These are phyloP conservation scores for Eupeodes latifasciatus DNA, from an alignment of 2,888 invertebrate genomes.

Conservation along the genomic window DNA sequence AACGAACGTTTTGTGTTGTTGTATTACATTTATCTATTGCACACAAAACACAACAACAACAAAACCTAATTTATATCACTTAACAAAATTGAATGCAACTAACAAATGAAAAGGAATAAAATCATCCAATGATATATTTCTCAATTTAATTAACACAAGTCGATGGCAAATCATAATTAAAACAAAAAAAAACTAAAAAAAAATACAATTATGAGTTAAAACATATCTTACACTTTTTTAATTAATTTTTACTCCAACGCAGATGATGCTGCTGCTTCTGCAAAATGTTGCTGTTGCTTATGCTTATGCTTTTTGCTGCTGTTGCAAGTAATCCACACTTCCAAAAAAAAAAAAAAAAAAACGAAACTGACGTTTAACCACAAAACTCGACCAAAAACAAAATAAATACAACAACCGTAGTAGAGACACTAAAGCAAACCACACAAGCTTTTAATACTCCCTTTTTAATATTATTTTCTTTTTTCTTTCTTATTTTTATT, in stretches of 20 bases:
- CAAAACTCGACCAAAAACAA: conserved; percentile 32
- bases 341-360: conserved; percentile 12
- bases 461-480: conserved; percentile 42
- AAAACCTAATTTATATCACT: not conserved
- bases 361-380: conserved; percentile 60
- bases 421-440: conserved; percentile 56
- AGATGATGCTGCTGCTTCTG: conserved; percentile 52
- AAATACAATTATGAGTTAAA: not conserved
- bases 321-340: conserved; percentile 62
- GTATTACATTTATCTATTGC: not conserved
- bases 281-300: too few relatives aligned
- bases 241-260: conserved; percentile 67
- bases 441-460: conserved; percentile 50
- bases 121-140: not conserved
- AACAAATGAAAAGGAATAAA: not conserved
- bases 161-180: not conserved
- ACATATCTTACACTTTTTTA: conserved; percentile 57
- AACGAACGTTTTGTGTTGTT: not conserved
- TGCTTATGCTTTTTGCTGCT: conserved; percentile 12
- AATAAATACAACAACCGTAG: conserved; percentile 55
- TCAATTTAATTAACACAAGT: conserved; percentile 1
- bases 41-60: not conserved
- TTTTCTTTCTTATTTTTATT: conserved; percentile 25
- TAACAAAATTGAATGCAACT: not conserved
- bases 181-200: not conserved